phyloP scores from a whole-genome alignment of 1,140 invertebrate genomes.

The Bursaphelenchus mucronatus region DNA sequence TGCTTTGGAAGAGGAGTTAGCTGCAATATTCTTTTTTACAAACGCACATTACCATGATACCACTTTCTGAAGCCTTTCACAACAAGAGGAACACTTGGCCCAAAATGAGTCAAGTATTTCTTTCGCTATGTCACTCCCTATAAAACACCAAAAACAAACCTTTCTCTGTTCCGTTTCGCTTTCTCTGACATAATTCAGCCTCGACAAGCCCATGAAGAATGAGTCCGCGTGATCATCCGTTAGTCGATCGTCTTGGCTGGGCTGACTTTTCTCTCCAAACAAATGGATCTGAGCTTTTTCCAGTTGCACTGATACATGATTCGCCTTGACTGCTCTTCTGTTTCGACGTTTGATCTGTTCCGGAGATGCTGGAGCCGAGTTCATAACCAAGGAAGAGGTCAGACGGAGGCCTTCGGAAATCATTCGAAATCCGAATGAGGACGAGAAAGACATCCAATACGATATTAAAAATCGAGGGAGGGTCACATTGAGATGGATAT shows the following conservation, averaged over 20 bases:
- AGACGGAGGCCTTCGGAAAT: slow-evolving; percentile 78
- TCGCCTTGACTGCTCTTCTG: slow-evolving; percentile 80
- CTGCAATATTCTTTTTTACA: too few species aligned
- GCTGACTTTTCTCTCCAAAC: slow-evolving; percentile 37
- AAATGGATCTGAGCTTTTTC: slow-evolving; percentile 63
- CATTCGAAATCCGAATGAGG: slow-evolving; percentile 86
- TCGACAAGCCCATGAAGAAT: slow-evolving; percentile 47
- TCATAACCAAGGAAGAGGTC: slow-evolving; percentile 66
- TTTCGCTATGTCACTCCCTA: too few species aligned
- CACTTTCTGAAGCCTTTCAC: too few species aligned
- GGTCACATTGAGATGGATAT: slow-evolving; percentile 76
- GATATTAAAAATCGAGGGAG: slow-evolving; percentile 85
- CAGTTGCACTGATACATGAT: slow-evolving; percentile 79
- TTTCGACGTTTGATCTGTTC: slow-evolving; percentile 81
- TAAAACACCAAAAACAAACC: too few species aligned
- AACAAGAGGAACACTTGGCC: too few species aligned
- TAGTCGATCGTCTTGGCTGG: slow-evolving; percentile 28
- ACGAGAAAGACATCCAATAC: slow-evolving; percentile 97
- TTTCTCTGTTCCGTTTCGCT: slow-evolving; percentile 12
- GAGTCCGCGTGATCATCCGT: slow-evolving; percentile 31
- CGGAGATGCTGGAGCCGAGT: slow-evolving; percentile 61
- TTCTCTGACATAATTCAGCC: slow-evolving; percentile 46
- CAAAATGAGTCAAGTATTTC: too few species aligned
- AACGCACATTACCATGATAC: too few species aligned
- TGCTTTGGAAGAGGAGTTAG: slow-evolving; percentile 1